Evolutionary conservation across 2,797 vertebrate species (phyloP), one percentile per base, ranked within the genome.

Genomic region (Ciconia nigra): DNA sequence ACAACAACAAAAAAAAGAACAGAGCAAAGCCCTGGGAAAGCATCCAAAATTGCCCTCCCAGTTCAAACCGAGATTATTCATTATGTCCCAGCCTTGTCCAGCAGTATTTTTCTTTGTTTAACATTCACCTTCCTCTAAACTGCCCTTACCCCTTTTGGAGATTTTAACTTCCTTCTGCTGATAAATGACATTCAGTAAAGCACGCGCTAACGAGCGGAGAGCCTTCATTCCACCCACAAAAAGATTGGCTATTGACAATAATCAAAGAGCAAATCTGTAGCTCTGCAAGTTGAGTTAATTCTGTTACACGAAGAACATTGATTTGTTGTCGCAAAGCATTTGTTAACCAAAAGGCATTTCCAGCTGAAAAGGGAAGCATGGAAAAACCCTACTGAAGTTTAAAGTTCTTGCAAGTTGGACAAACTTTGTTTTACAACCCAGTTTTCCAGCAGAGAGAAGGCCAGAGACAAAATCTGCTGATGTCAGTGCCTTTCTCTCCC

Each of bases 261-360:
- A 98, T 94, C 98, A 98, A 95, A 98, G 98, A 98, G 98, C 97
- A 79, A 97, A 96, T 96, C 91, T 95, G 96, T 91, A 97, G 97
- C 98, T 22, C 61, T 51, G 96, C 54, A 24, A 85, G 39, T 47
- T 18, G 42, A 95, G 96, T 54, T 95, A 96, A 97, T 97, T 94
- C 95, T 92, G 55, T 90, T 96, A 95, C 96, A 93, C 33, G 95
- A 79, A 24, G 28, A 74, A 5, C 96, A 98, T 97, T 52, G 97
- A 98, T 97, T 97, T 97, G 81, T 95, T 96, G 96, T 97, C 97
- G 1, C 74, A 62, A 86, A 69, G 62, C 80, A 81, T 97, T 96
- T 96, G 89, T 76, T 77, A 85, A 90, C 78, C 73, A 81, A 81
- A 12, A 87, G n/a, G 84, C 46, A 1, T 25, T 83, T 84, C 58